Percentiles rank a stretch among this genome's conserved stretches.
These are phyloP conservation scores for Cerastis leucographa DNA, from an alignment of 2,888 invertebrate species.

Conservation along the genomic window DNA sequence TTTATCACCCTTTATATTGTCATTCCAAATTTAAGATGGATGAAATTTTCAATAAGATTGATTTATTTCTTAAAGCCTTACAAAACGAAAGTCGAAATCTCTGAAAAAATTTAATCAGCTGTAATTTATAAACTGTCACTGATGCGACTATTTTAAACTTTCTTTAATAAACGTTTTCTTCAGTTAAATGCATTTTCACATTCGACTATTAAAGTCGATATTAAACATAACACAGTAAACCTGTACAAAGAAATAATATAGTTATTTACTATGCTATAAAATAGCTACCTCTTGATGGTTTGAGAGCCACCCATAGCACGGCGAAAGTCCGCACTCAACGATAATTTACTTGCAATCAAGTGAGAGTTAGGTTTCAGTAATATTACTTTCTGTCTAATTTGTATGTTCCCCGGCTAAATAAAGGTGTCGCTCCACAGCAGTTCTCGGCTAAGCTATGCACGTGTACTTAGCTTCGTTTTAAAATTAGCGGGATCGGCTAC, in stretches of 20 bases:
- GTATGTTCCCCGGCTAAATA: slow-evolving; percentile 54
- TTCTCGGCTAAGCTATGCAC: neutral
- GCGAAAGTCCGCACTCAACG: slow-evolving; percentile 54
- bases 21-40: neutral
- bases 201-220: neutral
- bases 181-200: neutral
- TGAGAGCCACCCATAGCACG: slow-evolving; percentile 24
- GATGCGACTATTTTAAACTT: neutral
- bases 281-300: slow-evolving; percentile 7
- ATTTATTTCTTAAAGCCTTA: too few species aligned
- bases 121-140: neutral
- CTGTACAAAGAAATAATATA: neutral
- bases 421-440: neutral
- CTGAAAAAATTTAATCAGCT: neutral
- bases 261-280: slow-evolving; percentile 3
- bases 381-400: slow-evolving; percentile 65
- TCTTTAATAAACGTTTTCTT: neutral
- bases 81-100: slow-evolving; percentile 8
- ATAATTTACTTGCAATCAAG: slow-evolving; percentile 57
- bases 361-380: slow-evolving; percentile 53
- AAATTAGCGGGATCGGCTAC: neutral
- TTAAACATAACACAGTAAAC: neutral
- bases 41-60: neutral
- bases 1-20: neutral
- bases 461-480: neutral